A percentile compares a stretch with the other conserved stretches of the same genome.
phyloP scores from a whole-genome alignment of 2,888 invertebrate genomes.

The Mellilla xanthometata region DNA sequence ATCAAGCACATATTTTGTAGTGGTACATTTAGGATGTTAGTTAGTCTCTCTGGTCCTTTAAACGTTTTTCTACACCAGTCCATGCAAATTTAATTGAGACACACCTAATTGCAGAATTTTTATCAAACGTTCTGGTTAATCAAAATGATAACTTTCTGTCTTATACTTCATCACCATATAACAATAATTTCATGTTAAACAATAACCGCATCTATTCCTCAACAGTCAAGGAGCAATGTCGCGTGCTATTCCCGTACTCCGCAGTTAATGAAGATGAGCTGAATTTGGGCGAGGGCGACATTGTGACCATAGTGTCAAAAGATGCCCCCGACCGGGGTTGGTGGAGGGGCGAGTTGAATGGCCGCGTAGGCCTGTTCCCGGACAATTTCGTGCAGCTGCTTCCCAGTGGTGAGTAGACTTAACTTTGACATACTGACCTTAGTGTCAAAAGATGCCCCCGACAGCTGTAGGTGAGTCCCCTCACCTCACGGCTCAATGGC shows the following conservation, averaged over 20 bases:
- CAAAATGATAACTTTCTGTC: too few species aligned
- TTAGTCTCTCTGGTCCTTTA: too few species aligned
- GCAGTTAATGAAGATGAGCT: conserved; percentile 98
- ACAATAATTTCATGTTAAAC: too few species aligned
- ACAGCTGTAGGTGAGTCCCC: conserved; percentile 91
- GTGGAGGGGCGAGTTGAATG: conserved; percentile 98
- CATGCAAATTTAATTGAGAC: too few species aligned
- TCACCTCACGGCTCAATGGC: conserved; percentile 93
- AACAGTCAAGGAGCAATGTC: conserved; percentile 88
- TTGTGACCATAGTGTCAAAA: conserved; percentile 93
- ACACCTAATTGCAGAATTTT: too few species aligned
- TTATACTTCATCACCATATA: too few species aligned
- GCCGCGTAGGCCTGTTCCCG: conserved; percentile 96
- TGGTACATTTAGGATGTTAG: too few species aligned
- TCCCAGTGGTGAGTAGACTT: conserved; percentile 54
- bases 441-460: conserved; percentile 93
- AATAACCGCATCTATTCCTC: too few species aligned
- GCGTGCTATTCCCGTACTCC: conserved; percentile 93
- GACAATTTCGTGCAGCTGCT: conserved; percentile 96
- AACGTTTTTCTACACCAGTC: too few species aligned
- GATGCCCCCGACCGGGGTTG: conserved; percentile 97
- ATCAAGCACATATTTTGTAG: too few species aligned
- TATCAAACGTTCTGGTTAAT: too few species aligned
- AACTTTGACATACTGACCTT: conserved; percentile 85
- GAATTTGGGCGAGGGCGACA: conserved; percentile 92